phyloP scores from a whole-genome alignment of 92 coral and sea anemone species.

The Ricordea florida region DNA sequence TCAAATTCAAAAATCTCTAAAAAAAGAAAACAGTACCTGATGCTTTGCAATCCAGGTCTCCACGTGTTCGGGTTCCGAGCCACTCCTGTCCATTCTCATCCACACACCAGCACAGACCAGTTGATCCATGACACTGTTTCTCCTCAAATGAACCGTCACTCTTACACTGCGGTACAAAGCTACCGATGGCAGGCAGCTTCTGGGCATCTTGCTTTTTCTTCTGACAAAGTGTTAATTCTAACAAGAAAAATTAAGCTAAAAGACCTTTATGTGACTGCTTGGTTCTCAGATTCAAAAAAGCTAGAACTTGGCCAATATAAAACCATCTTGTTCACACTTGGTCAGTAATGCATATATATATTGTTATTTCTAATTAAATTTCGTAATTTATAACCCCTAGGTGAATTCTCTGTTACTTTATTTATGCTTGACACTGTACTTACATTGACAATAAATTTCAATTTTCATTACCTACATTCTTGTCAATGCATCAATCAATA shows the following conservation, averaged over 20 bases:
- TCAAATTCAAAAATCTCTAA: too few species aligned
- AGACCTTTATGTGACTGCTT: too few species aligned
- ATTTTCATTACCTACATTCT: background rate
- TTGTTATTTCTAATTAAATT: too few species aligned
- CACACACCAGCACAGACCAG: constrained; percentile 99
- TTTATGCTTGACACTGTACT: background rate
- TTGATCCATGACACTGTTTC: constrained; percentile 86
- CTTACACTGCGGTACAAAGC: constrained; percentile 87
- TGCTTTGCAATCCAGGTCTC: constrained; percentile 56
- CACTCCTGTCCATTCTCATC: constrained; percentile 85
- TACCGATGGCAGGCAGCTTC: constrained; percentile 80
- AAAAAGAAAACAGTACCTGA: too few species aligned
- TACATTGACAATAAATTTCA: background rate
- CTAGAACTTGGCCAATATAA: too few species aligned
- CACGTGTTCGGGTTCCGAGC: constrained; percentile 72
- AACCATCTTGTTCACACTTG: too few species aligned
- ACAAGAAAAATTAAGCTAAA: background rate
- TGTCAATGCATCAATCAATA: background rate
- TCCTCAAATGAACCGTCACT: constrained; percentile 87
- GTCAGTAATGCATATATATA: too few species aligned
- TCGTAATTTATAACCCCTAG: background rate
- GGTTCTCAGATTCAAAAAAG: too few species aligned
- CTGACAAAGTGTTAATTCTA: constrained; percentile 78
- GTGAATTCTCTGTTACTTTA: background rate
- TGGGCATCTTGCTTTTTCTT: constrained; percentile 68